These are phyloP conservation scores for Anas bernieri DNA, from an alignment of 2,797 vertebrate genomes.

Conservation along the genomic window DNA sequence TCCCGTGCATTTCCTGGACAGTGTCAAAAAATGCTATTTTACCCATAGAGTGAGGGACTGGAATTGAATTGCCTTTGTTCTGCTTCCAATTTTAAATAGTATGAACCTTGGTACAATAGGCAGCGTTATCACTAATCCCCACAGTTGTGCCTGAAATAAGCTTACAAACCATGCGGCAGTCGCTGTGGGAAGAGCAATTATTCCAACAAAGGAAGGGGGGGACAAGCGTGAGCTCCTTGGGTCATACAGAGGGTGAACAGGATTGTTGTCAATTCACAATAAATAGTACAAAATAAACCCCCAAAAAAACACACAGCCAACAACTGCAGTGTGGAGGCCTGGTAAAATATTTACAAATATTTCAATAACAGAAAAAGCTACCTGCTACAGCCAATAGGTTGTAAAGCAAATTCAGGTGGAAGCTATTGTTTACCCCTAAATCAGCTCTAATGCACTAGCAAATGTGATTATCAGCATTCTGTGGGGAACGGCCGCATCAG, in stretches of 20 bases:
- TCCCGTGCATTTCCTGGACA: slow-evolving; percentile 47
- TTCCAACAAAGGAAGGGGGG: slow-evolving; percentile 58
- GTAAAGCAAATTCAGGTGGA: slow-evolving; percentile 6
- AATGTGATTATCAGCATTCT: slow-evolving; percentile 41
- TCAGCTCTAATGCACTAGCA: slow-evolving; percentile 39
- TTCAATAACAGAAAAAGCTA: background rate
- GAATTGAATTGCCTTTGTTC: slow-evolving; percentile 74
- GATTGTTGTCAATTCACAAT: slow-evolving; percentile 62
- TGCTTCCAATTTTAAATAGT: slow-evolving; percentile 76
- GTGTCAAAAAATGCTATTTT: background rate
- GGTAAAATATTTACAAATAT: slow-evolving; percentile 69
- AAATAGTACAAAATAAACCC: slow-evolving; percentile 13
- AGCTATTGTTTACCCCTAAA: slow-evolving; percentile 50
- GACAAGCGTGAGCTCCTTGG: slow-evolving; percentile 27
- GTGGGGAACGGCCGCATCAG: background rate
- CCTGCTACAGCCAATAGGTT: background rate
- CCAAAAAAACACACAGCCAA: background rate
- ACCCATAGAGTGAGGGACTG: background rate
- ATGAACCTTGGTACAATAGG: slow-evolving; percentile 68
- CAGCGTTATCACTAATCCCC: slow-evolving; percentile 71
- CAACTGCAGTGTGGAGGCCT: slow-evolving; percentile 53
- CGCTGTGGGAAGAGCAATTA: slow-evolving; percentile 74
- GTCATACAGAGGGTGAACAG: slow-evolving; percentile 21
- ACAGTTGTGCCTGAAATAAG: slow-evolving; percentile 68
- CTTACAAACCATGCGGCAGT: slow-evolving; percentile 72